These are phyloP conservation scores for Papilio aristodemus DNA, from an alignment of 1,140 invertebrate genomes.

Conservation along the genomic window DNA sequence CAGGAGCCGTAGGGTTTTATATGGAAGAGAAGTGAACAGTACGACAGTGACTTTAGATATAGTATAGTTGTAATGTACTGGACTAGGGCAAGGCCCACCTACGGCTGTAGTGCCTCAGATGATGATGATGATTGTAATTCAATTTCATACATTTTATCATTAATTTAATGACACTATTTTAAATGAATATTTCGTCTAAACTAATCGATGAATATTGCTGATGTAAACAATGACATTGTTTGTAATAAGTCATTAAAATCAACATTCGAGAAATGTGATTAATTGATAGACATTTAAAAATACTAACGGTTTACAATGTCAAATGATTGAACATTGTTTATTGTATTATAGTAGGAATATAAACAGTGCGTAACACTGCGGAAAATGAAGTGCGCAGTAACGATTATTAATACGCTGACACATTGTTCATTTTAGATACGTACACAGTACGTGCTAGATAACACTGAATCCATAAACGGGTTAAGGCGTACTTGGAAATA, in stretches of 20 bases:
- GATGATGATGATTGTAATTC: too few relatives aligned
- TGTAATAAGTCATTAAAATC: not conserved
- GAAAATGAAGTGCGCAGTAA: constrained; percentile 29
- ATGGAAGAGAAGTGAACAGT: too few relatives aligned
- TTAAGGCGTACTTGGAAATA: constrained; percentile 22
- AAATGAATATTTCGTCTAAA: too few relatives aligned
- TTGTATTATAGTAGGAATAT: not conserved
- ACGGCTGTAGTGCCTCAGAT: too few relatives aligned
- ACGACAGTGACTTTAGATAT: too few relatives aligned
- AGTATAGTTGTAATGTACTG: too few relatives aligned
- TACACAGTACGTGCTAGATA: constrained; percentile 25
- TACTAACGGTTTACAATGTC: constrained; percentile 13
- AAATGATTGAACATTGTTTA: not conserved
- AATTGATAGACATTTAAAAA: not conserved
- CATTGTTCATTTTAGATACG: constrained; percentile 29
- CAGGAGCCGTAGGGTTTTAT: too few relatives aligned
- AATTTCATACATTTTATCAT: too few relatives aligned
- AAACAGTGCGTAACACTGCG: constrained; percentile 2
- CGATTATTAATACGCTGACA: constrained; percentile 29
- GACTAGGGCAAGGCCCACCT: too few relatives aligned
- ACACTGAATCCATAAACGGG: constrained; percentile 28
- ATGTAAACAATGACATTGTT: not conserved
- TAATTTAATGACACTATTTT: too few relatives aligned
- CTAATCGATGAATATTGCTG: too few relatives aligned
- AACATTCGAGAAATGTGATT: not conserved